Conservation (phyloP, 2,797 vertebrate species). For the Catamblyrhynchus diadema region DNA sequence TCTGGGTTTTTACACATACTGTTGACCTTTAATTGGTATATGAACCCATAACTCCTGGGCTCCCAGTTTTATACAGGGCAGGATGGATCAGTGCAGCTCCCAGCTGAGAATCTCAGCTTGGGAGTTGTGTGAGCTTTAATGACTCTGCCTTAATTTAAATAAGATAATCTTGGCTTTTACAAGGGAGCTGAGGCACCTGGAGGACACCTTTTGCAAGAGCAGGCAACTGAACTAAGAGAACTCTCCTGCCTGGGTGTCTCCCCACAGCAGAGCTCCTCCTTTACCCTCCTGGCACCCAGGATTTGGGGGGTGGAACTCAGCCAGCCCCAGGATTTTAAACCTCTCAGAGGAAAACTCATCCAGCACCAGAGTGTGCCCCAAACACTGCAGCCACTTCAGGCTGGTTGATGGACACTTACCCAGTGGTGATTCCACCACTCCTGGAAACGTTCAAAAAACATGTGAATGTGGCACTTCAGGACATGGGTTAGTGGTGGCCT, state of each 20-base stretch:
- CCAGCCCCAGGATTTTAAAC: background rate
- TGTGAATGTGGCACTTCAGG: background rate
- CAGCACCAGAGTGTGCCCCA: background rate
- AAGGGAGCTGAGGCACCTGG: background rate
- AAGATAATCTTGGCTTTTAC: background rate
- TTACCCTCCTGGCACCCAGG: background rate
- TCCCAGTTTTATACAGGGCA: background rate
- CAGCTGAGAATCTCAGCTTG: background rate
- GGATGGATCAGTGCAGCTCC: background rate
- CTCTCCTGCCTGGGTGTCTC: background rate
- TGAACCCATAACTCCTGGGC: background rate
- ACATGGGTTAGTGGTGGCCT: background rate
- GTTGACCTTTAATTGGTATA: background rate
- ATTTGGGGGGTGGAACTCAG: background rate
- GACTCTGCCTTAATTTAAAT: background rate
- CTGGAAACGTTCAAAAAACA: background rate
- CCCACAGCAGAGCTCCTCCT: background rate
- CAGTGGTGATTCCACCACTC: background rate
- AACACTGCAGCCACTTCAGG: background rate
- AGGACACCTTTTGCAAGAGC: background rate
- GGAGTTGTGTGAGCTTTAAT: background rate
- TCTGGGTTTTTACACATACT: accelerated
- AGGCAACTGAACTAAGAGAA: background rate
- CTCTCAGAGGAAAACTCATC: background rate
- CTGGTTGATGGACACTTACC: background rate